A percentile compares a stretch with the other conserved stretches of the same genome.
phyloP scores from a whole-genome alignment of 2,888 invertebrate genomes.

The Quadroppia sp. region DNA sequence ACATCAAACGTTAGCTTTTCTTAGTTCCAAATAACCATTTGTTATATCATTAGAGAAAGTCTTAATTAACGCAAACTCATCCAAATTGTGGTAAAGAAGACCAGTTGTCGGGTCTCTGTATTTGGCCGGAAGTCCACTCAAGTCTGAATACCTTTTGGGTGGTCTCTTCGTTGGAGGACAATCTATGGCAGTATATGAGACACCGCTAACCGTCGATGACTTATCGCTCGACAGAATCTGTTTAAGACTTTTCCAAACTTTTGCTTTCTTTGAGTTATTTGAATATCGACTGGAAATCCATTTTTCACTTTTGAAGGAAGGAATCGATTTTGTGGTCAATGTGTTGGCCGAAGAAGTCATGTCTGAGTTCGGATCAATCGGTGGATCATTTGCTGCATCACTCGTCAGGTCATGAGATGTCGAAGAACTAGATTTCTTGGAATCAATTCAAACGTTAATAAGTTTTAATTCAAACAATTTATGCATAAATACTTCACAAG shows the following conservation, averaged over 20 bases:
- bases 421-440: not conserved
- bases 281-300: not conserved
- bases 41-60: slow-evolving; percentile 25
- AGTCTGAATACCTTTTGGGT: slow-evolving; percentile 8
- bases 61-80: slow-evolving; percentile 21
- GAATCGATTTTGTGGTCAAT: not conserved
- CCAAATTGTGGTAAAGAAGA: slow-evolving; percentile 11
- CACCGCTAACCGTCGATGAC: not conserved
- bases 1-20: slow-evolving; percentile 7
- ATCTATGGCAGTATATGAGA: not conserved
- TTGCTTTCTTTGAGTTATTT: slow-evolving; percentile 23
- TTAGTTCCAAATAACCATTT: slow-evolving; percentile 29
- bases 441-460: not conserved
- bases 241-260: slow-evolving; percentile 26
- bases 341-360: not conserved
- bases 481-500: not conserved
- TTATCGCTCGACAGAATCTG: slow-evolving; percentile 18
- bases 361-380: not conserved
- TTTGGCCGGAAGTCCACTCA: slow-evolving; percentile 30
- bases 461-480: not conserved
- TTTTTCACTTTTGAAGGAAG: slow-evolving; percentile 9
- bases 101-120: slow-evolving; percentile 25
- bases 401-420: not conserved
- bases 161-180: not conserved
- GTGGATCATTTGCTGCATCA: not conserved